Evolutionary conservation across 2,888 invertebrate species (phyloP), one percentile per base, ranked within the genome.

Genomic region (Rugalucina vietnamica): DNA sequence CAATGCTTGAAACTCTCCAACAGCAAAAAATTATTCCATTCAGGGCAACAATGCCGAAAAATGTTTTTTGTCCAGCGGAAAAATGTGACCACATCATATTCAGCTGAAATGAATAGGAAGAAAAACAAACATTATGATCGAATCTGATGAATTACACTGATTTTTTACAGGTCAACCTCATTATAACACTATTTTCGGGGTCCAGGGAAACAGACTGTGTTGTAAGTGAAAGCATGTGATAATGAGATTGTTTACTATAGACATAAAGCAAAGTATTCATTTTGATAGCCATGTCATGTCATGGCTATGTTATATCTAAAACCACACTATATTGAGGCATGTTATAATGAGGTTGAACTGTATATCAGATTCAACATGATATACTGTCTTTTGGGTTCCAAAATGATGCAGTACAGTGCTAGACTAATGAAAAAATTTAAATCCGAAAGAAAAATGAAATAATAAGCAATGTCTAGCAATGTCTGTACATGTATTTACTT

Each of bases 31-130:
- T 98, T 29, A 97, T 90, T 0, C 97, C 94, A 95, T 99, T 99
- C 10, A 97, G 93, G 12, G 96, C 96, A 92, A 97, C 97, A 90
- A 99, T 97, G 1, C 97, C 97, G 76, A 96, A 21, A 27, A 89
- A 91, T 54, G 91, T 75, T 82, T 90, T 93, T 82, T 91, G 85
- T 36, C 89, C 91, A 18, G 77, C 77, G n/a, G 88, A 84, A 71
- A 88, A 76, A 70, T 69, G 84, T 81, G 86, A 89, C 93, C 89
- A 91, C 80, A 81, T 72, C 14, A 80, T 79, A 76, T 87, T 89
- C 10, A 90, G 70, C 90, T 91, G 84, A 71, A 87, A 82, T 32
- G n/a, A 49, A 79, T 57, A 73, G 54, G 49, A 72, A 10, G 24
- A 70, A 50, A 18, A 50, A 2, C 5, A 29, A 60, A 4, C 21